These are phyloP conservation scores for Apodemia zela DNA, from an alignment of 2,888 invertebrate genomes.

Conservation along the genomic window DNA sequence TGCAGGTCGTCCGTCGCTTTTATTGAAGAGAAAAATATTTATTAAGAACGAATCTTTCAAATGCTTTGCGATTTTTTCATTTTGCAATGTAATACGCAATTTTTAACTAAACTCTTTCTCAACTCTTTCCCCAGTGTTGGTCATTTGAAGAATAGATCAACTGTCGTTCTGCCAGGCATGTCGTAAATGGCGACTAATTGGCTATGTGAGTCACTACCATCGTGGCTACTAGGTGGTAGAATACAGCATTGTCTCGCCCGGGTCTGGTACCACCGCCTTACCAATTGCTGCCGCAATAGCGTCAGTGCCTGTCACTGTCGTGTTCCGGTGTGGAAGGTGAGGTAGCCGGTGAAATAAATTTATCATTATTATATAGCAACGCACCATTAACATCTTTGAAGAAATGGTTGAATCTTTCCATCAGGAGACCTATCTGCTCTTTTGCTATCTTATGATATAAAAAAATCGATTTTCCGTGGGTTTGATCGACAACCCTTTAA, in stretches of 20 bases:
- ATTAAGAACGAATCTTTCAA: slow-evolving; percentile 54
- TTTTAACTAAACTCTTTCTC: too few relatives aligned
- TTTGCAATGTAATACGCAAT: background rate
- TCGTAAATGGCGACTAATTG: too few relatives aligned
- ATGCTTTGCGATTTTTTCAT: slow-evolving; percentile 39
- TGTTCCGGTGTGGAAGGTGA: background rate
- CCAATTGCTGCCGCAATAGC: background rate
- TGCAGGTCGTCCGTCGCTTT: slow-evolving; percentile 41
- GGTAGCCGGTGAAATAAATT: background rate
- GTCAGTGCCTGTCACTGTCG: background rate
- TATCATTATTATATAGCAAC: too few relatives aligned
- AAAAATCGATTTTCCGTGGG: background rate
- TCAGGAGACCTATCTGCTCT: background rate
- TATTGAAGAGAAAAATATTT: slow-evolving; percentile 58
- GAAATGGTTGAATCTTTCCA: background rate
- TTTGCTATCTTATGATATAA: background rate
- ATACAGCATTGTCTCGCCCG: too few relatives aligned
- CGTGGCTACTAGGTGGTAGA: too few relatives aligned
- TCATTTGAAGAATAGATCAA: too few relatives aligned
- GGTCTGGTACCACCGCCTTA: too few relatives aligned
- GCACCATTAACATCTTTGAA: background rate
- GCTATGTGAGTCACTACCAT: too few relatives aligned
- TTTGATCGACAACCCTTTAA: too few relatives aligned
- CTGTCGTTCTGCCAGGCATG: too few relatives aligned
- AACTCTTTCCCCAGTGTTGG: too few relatives aligned